Evolutionary conservation across 2,113 vertebrate genomes (phyloP).

Genomic region (Platanista minor): DNA sequence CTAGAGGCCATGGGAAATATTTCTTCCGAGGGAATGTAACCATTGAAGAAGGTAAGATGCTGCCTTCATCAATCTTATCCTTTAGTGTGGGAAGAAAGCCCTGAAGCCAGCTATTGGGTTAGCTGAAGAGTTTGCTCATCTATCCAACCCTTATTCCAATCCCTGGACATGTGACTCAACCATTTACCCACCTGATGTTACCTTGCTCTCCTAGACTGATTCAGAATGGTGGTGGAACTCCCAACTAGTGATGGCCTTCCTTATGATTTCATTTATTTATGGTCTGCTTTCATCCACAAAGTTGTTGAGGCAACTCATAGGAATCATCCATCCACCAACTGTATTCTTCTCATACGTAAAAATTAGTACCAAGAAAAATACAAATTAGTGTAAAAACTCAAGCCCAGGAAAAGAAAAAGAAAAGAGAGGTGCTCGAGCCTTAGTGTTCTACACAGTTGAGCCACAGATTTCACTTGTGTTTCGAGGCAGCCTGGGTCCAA

Average conservation of each 20-base stretch:
- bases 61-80: background rate
- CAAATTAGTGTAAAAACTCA: background rate
- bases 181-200: background rate
- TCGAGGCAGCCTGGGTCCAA: background rate
- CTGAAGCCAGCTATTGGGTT: background rate
- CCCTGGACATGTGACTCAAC: background rate
- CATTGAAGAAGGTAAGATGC: conserved; percentile 93
- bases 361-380: background rate
- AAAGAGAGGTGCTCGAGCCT: background rate
- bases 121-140: background rate
- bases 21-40: conserved; percentile 97
- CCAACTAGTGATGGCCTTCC: background rate
- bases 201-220: background rate
- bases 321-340: background rate
- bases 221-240: background rate
- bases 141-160: background rate
- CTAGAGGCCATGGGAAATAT: conserved; percentile 96
- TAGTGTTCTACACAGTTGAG: background rate
- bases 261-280: background rate
- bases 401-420: background rate
- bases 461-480: background rate
- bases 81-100: background rate
- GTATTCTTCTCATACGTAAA: background rate
- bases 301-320: background rate
- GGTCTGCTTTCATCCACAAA: background rate